Evolutionary conservation across 2,888 invertebrate species (phyloP), one percentile per base, ranked within the genome.

Genomic region (Ecliptopera silaceata): DNA sequence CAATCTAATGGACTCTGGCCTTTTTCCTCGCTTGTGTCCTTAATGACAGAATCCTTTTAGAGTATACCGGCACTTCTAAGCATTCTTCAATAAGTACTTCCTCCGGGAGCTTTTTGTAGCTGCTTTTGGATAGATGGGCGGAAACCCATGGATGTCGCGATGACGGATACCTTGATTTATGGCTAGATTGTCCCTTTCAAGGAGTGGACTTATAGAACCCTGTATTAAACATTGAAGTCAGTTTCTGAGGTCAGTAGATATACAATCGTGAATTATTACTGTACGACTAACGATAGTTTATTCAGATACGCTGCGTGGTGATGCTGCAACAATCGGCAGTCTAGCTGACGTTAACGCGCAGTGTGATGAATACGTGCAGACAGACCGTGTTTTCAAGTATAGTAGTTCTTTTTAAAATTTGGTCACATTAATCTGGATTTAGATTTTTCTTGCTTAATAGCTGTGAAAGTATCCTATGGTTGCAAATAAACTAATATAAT

Each of bases 101-200:
- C 59, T 59, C 17, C 17, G 34, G 32, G 8, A 36, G 34, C 36
- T 60, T 60, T 61, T 61, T 52, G 51, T 57, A 39, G 48, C 26
- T 20, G 39, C 55, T 57, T 63, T 65, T 51, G 57, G 49, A 36
- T 32, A 57, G 47, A 57, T 58, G 51, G 55, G 32, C 64, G 64
- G 65, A 65, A 50, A 51, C 54, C 53, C 58, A 59, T 57, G 49
- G 60, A 61, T 55, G 34, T 34, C 39, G 31, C 50, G 49, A 29
- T 41, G 59, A 56, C 59, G 49, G 36, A 53, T 44, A 13, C 22
- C 55, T 58, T 65, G 63, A 65, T 63, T 56, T 60, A 61, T 64
- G 20, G 36, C 12, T 12, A 39, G 4, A 47, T 51, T 39, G 26
- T 48, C 2, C 26, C 48, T 48, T 53, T 44, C 38, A 44, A 36